Base-by-base conservation (phyloP, 2,797 vertebrate genomes). In the Sebastes diaconus region DNA sequence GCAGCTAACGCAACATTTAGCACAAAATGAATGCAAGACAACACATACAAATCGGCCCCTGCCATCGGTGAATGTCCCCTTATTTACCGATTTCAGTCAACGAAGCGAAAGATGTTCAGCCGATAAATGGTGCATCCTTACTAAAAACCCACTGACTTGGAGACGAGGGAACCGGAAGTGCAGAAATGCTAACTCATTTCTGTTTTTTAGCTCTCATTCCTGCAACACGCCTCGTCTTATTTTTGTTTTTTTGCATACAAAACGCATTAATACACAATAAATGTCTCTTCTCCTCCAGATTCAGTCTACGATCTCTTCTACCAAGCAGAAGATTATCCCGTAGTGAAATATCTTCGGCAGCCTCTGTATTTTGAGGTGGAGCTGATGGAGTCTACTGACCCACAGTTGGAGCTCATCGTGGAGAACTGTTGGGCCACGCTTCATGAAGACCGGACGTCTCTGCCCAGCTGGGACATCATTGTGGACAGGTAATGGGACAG, bases 351-450 rank as follows among this genome's bases (percentile, higher is more conserved):
- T 57, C 73, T 97, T 59, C 90, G 88, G 81, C n/a, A 93, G 68
- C 88, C 95, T 9, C 84, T 96, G 10, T 95, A 90, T 80, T 96
- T 96, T 52, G 95, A 96, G 72, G 94, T 95, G n/a, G 85, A 13
- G 3, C 84, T 96, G 66, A 68, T 92, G 64, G 59, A 85, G 16
- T 93, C 94, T 6, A 36, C 80, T 4, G 95, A 96, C 69, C 80
- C 91, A 4, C 67, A 90, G 0, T 68, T 96, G 80, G 94, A 93
- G 39, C 89, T 97, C 2, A 82, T 95, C 1, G 60, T 96, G 87
- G 93, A 95, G 4, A 94, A 94, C 87, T 97, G 96, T 57, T 96
- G 95, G 95, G 95, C 95, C 6, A 95, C 94, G 2, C 55, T n/a
- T 5, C 6, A 92, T 5, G 67, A 93, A n/a, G 86, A 95, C 3